Evolutionary conservation across 2,888 invertebrate genomes (phyloP), one percentile per base, ranked within the genome.

Genomic region (Drosophila quasianomalipes): DNA sequence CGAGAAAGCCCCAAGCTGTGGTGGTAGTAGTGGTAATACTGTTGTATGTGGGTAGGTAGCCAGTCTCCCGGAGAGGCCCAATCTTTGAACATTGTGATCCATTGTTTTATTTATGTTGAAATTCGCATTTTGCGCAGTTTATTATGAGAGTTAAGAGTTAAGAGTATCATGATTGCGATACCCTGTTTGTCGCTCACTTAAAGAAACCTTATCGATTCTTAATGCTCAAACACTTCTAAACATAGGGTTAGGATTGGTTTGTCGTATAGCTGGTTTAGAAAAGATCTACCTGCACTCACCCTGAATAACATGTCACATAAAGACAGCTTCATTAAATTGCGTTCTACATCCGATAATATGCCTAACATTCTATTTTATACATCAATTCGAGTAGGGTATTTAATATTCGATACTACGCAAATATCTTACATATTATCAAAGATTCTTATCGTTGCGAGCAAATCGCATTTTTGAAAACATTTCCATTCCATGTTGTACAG

Each of bases 71-170:
- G 28, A 52, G 53, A 28, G 47, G 7, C 31, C 33, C 44, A 65
- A 51, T 39, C 37, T 65, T 35, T 58, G 47, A 39, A 31, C 66
- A 49, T 59, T 59, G 49, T 59, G 64, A 68, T 73, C 65, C 78
- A 78, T 77, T 77, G 77, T 77, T 63, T 83, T 67, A 66, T 72
- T 68, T 83, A 67, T 74, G 81, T 67, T 70, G 67, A 79, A 73
- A 69, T 69, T 55, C 72, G 44, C 57, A 71, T 55, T 57, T 57
- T 57, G 62, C 28, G 51, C n/a, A 10, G 22, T 33, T 57, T 60
- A 28, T 47, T 35, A 37, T 16, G 31, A 2, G 41, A 4, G 16
- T 7, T 22, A 4, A 30, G 1, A 9, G n/a, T n/a, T n/a, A n/a
- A n/a, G 41, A 30, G 51, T 16, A 41, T 19, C 9, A 14, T 30